These are phyloP conservation scores for Volucella inflata DNA, from an alignment of 2,888 invertebrate genomes.

Conservation along the genomic window DNA sequence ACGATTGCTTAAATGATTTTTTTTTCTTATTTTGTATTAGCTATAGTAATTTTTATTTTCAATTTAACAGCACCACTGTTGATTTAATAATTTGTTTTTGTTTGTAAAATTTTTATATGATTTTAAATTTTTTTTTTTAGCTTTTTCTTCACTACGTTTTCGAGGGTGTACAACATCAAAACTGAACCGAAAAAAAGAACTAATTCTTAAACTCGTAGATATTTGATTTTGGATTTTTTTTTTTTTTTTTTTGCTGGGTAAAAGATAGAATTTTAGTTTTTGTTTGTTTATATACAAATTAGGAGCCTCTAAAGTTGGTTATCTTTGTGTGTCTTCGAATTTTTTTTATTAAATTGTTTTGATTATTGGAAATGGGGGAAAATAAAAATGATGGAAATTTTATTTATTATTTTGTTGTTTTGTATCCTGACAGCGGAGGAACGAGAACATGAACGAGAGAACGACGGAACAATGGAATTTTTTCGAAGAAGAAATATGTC, in stretches of 20 bases:
- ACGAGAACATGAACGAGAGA: constrained; percentile 56
- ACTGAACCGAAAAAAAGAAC: constrained; percentile 55
- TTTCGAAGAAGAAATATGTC: constrained; percentile 66
- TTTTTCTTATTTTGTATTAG: constrained; percentile 14
- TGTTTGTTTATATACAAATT: constrained; percentile 32
- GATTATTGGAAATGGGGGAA: constrained; percentile 6
- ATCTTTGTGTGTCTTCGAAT: constrained; percentile 12
- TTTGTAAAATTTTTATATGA: constrained; percentile 7
- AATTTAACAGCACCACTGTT: constrained; percentile 66
- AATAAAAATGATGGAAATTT: constrained; percentile 16
- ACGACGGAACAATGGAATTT: constrained; percentile 71
- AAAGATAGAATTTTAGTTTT: constrained; percentile 56
- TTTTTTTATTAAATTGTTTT: constrained; percentile 29
- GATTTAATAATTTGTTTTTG: constrained; percentile 25
- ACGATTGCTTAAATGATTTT: constrained; percentile 23
- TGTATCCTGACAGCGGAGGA: constrained; percentile 71
- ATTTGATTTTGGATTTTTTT: constrained; percentile 17
- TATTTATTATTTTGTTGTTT: constrained; percentile 53
- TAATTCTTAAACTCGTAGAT: constrained; percentile 27
- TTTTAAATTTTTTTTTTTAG: constrained; percentile 9
- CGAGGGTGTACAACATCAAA: constrained; percentile 74
- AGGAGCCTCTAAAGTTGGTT: constrained; percentile 36
- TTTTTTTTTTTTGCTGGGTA: constrained; percentile 1
- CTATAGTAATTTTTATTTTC: constrained; percentile 34
- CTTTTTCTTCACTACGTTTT: constrained; percentile 53